Conservation (phyloP, 2,113 vertebrate species). For the Fregetta grallaria region DNA sequence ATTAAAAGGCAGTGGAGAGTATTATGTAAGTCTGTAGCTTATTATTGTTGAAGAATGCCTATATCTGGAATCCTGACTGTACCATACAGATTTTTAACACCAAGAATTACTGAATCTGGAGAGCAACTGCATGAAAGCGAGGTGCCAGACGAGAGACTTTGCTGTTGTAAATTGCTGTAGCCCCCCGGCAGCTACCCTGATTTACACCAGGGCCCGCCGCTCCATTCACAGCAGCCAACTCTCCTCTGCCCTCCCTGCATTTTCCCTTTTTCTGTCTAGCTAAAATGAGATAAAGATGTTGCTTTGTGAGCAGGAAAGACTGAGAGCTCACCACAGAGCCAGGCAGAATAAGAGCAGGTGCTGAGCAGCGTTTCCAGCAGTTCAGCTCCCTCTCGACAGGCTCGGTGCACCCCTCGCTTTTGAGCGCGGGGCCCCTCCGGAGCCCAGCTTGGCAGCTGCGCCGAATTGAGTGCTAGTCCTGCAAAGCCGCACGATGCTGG, state of each 20-base stretch:
- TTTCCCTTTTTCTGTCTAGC: background rate
- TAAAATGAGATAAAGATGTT: background rate
- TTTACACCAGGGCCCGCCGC: background rate
- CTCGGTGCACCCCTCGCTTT: accelerated
- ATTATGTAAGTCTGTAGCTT: background rate
- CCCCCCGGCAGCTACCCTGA: background rate
- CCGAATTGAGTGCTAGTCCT: background rate
- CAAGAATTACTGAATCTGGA: background rate
- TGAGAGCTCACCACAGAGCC: background rate
- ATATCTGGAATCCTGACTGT: background rate
- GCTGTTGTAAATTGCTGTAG: background rate
- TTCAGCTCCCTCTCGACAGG: background rate
- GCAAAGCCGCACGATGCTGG: background rate
- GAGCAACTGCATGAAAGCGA: background rate
- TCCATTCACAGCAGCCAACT: background rate
- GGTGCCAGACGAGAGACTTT: background rate
- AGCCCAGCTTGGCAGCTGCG: background rate
- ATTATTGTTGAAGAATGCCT: background rate
- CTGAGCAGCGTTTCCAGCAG: background rate
- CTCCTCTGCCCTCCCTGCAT: background rate
- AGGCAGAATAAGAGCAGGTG: background rate
- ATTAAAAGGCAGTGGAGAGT: background rate
- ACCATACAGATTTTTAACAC: background rate
- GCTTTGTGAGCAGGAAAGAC: background rate
- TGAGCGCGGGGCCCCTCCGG: accelerated